These are phyloP conservation scores for Tragelaphus scriptus DNA, from an alignment of 2,113 vertebrate species.

Conservation along the genomic window DNA sequence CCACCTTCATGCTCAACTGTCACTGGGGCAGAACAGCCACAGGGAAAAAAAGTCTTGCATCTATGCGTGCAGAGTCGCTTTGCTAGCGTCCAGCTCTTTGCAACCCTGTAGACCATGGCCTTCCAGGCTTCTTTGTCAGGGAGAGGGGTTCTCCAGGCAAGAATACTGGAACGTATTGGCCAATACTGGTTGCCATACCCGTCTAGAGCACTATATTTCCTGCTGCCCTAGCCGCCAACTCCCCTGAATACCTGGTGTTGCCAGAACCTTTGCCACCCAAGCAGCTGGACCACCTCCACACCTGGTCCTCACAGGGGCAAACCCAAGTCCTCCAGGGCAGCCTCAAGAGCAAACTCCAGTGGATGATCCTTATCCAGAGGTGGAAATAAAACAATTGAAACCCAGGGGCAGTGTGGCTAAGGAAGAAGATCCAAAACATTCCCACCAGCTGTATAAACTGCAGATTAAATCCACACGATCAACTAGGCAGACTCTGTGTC, in stretches of 20 bases:
- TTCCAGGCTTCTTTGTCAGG: not conserved
- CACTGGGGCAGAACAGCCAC: not conserved
- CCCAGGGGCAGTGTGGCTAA: not conserved
- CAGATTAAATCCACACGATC: not conserved
- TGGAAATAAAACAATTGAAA: not conserved
- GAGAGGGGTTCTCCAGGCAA: not conserved
- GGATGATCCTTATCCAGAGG: not conserved
- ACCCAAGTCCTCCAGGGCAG: not conserved
- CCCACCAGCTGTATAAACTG: not conserved
- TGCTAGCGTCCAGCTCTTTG: not conserved
- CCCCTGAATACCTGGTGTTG: not conserved
- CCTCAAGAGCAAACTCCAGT: not conserved
- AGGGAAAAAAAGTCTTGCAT: not conserved
- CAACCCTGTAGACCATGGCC: not conserved
- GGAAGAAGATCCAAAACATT: not conserved
- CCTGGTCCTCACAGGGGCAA: not conserved
- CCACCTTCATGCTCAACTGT: not conserved
- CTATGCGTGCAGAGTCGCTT: accelerated
- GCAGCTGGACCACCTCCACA: not conserved
- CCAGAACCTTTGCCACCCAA: not conserved
- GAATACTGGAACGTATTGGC: not conserved
- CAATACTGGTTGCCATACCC: not conserved
- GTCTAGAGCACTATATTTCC: not conserved
- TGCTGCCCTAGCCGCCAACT: not conserved
- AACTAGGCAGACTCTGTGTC: not conserved